Base-by-base conservation (phyloP, 2,797 vertebrate genomes). In the Thunnus albacares region DNA sequence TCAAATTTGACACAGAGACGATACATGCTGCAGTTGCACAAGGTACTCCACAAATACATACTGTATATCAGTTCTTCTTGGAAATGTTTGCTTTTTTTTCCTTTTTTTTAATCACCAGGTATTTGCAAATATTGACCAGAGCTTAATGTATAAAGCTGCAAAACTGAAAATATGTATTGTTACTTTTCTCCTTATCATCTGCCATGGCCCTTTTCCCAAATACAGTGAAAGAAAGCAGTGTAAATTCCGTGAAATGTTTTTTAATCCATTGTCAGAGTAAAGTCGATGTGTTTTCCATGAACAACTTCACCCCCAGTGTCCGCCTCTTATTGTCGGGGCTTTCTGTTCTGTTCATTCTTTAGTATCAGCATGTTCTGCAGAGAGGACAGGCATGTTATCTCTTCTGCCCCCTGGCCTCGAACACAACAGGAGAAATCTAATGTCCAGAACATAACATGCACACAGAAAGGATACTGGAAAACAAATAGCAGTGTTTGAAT, bases 11-110 rank as follows among this genome's bases (percentile, higher is more conserved):
- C 85, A 87, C 90, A 1, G 98, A 99, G 90, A 96, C 95, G 82
- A 96, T 98, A 89, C 97, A 98, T 85, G 94, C 92, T 9, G 97
- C 97, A 57, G 96, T 98, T 72, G 96, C 95, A 53, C 97, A 97
- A 96, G 98, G 98, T 99, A 94, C 55, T 73, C 22, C 5, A 51
- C 20, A 52, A 75, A 81, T 67, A 24, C 47, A 52, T 51, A 51
- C 10, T 33, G 17, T 67, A 5, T 64, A 68, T 82, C 78, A 73
- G 66, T 41, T 2, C 10, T 49, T 58, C 61, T 33, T 75, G 28
- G 61, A 64, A 75, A 38, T 87, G 22, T 65, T 79, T 79, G 38
- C 65, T 71, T 56, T 69, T 82, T 41, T 76, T 26, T 41, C 24
- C 47, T 79, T 65, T 73, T 55, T 69, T 82, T 41, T 75, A 79